Evolutionary conservation across 2,888 invertebrate species (phyloP), one percentile per base, ranked within the genome.

Genomic region (Dryobota labecula): DNA sequence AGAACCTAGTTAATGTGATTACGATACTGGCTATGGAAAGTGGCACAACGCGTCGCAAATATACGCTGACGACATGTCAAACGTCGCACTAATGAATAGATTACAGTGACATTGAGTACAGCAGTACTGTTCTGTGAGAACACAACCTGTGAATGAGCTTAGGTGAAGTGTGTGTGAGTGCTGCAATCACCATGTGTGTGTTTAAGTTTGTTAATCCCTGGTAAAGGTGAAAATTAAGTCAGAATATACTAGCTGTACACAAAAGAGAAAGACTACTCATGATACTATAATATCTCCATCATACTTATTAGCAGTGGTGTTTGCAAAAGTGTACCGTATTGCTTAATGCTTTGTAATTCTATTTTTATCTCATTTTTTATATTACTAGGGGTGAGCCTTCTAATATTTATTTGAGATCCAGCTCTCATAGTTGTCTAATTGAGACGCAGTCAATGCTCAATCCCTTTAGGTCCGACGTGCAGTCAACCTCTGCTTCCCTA

Each of bases 81-180:
- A 76, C 47, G 47, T 51, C 54, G 2, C 53, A 45, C 73, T 73
- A 83, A 80, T 78, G 62, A 78, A 80, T 70, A 56, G 60, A 71
- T 65, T 64, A 70, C 61, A 74, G 45, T 47, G 36, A 24, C 45
- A 33, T 30, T 43, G 13, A 49, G 45, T 45, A 33, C 45, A 36
- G 24, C 5, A 30, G 36, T 51, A 9, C 36, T 51, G 20, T 67
- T 74, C 24, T 38, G 43, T 58, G 51, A 24, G 43, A 30, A 49
- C 15, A 30, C 43, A 72, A 1, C 11, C 33, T 36, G 30, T 41
- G 33, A 36, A 51, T 70, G 71, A 43, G 36, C 18, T 43, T 43
- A 2, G 33, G n/a, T 38, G n/a, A 60, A 27, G 36, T 33, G 13
- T 33, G 41, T n/a, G 43, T 30, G n/a, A n/a, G 9, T 41, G 49